Base-by-base conservation (phyloP, 2,888 invertebrate species). In the Rhodophaea formosa region DNA sequence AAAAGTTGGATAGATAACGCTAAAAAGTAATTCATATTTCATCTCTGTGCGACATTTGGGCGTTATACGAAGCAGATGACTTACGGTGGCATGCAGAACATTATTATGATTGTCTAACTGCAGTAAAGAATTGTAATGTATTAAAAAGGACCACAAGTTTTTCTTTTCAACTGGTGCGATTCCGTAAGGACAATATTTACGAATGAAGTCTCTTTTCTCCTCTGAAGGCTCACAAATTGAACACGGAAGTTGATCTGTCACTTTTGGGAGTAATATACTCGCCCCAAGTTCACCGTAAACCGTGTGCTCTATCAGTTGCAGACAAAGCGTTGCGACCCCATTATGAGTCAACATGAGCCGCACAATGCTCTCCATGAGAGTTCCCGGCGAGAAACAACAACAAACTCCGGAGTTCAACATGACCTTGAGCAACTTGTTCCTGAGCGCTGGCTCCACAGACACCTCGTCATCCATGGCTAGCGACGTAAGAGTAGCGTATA, bases 1-100 rank as follows among this genome's bases (percentile, higher is more conserved):
- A 65, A 94, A 94, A 0, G 92, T 92, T 0, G 94, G 93, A 69
- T 93, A 93, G 55, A 94, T 92, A 0, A 94, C 93, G 55, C 90
- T 87, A 62, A 93, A 92, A 0, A 94, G 84, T 15, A 94, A 76
- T 65, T 93, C 93, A 44, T 90, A 88, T 62, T 92, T 92, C 70
- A 94, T 92, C 60, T 91, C 86, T 54, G 80, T 85, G 1, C 91
- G 88, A 53, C 93, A 93, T 15, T 88, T 88, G 0, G 93, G 92
- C 0, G 93, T 93, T 12, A 94, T 92, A 59, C 93, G 88, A 8
- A 94, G 77, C 10, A 94, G 73, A 68, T 94, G 94, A 7, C 86
- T 85, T 62, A 93, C 93, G 0, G 93, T 87, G 0, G 90, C 82
- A 64, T 93, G 93, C n/a, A 93, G 84, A 0, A 94, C 84, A 51